phyloP scores from a whole-genome alignment of 2,797 vertebrate genomes.

The Hydrolagus colliei region DNA sequence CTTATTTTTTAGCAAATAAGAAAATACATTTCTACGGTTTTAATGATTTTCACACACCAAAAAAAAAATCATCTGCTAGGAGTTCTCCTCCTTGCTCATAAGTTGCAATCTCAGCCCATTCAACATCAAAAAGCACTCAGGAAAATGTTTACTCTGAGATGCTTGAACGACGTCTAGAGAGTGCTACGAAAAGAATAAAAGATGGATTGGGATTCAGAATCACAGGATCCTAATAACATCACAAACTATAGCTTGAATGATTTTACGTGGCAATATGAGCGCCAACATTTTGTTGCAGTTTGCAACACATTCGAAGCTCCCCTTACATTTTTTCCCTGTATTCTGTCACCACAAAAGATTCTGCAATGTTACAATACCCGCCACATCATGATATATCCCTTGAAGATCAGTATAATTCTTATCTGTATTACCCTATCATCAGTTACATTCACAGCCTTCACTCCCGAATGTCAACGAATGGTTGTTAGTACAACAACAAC shows the following conservation, averaged over 20 bases:
- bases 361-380: neutral
- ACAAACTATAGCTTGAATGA: neutral
- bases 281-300: neutral
- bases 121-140: neutral
- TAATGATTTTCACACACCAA: neutral
- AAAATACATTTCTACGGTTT: neutral
- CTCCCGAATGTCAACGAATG: neutral
- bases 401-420: neutral
- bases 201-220: neutral
- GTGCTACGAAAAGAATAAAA: neutral
- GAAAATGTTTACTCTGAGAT: neutral
- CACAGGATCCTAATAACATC: neutral
- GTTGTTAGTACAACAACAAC: neutral
- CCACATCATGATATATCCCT: neutral
- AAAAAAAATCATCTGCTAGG: neutral
- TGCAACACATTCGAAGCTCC: neutral
- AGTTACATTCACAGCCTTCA: neutral
- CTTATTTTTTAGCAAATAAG: neutral
- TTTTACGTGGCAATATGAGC: neutral
- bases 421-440: neutral
- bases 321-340: neutral
- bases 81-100: neutral
- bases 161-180: neutral
- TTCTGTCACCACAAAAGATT: neutral
- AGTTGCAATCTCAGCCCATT: constrained; percentile 5